Evolutionary conservation across 64 coral and sea anemone genomes (phyloP), one percentile per base, ranked within the genome.

Genomic region (Trachythela sp.): DNA sequence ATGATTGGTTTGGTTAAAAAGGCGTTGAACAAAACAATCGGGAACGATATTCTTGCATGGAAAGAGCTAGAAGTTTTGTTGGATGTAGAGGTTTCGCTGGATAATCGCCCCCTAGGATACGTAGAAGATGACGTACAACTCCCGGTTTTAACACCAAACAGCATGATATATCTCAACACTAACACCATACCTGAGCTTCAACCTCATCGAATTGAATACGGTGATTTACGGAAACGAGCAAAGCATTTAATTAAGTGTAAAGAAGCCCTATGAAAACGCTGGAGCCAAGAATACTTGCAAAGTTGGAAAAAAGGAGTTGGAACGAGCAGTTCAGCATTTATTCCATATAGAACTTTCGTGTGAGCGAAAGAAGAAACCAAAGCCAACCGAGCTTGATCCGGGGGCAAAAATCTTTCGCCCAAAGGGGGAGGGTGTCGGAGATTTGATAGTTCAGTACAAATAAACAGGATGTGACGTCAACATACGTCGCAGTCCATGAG

Each of bases 21-120:
- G n/a, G n/a, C n/a, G n/a, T n/a, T n/a, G n/a, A n/a, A n/a, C n/a
- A n/a, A n/a, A n/a, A n/a, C n/a, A n/a, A n/a, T n/a, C n/a, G n/a
- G n/a, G n/a, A n/a, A n/a, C n/a, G n/a, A n/a, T n/a, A n/a, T n/a
- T n/a, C n/a, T n/a, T n/a, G n/a, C n/a, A n/a, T 70, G 64, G 64
- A 70, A 70, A 32, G 64, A 70, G 64, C 64, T 70, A 8, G 64
- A 70, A 70, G 64, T n/a, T n/a, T n/a, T n/a, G n/a, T n/a, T n/a
- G n/a, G n/a, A n/a, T n/a, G n/a, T n/a, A n/a, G n/a, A n/a, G n/a
- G n/a, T n/a, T n/a, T n/a, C n/a, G n/a, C n/a, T n/a, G n/a, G n/a
- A n/a, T n/a, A 70, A 70, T 7, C 24, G 24, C 24, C 24, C 8
- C 18, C 24, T 26, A 22, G 24, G 8, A 22, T 70, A 5, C 8